These are phyloP conservation scores for Reticulitermes speratus DNA, from an alignment of 1,140 invertebrate genomes.

Conservation along the genomic window DNA sequence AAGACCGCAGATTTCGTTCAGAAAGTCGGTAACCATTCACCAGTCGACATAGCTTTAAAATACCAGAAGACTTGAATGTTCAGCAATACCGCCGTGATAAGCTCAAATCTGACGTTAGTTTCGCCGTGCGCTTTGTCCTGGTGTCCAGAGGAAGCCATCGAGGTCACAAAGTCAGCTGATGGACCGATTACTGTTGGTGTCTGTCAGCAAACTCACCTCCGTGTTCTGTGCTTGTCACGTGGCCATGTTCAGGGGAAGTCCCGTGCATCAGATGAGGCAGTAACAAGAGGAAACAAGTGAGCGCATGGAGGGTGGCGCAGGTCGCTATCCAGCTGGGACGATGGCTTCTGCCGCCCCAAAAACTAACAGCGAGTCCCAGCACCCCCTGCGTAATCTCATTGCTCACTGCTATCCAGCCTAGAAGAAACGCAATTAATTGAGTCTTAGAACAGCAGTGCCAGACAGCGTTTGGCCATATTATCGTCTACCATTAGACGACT, in stretches of 20 bases:
- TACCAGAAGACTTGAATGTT: too few species aligned
- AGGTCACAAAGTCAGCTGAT: too few species aligned
- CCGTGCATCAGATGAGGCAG: conserved; percentile 50
- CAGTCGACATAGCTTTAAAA: too few species aligned
- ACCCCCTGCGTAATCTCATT: conserved; percentile 46
- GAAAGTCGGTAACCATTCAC: too few species aligned
- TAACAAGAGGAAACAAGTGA: conserved; percentile 43
- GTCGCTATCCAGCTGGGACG: conserved; percentile 46
- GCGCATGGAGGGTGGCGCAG: conserved; percentile 38
- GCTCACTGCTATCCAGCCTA: conserved; percentile 45
- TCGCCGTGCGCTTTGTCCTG: too few species aligned
- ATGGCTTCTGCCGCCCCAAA: conserved; percentile 47
- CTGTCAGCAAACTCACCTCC: neutral
- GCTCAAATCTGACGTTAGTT: too few species aligned
- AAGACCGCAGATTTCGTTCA: too few species aligned
- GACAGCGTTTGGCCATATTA: too few species aligned
- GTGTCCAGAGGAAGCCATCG: too few species aligned
- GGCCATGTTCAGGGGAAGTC: neutral
- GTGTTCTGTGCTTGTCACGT: neutral
- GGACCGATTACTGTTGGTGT: neutral
- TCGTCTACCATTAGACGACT: too few species aligned
- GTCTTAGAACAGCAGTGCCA: too few species aligned
- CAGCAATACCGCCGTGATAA: too few species aligned
- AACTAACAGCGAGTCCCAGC: conserved; percentile 45
- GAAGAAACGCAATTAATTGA: neutral